Evolutionary conservation across 2,113 vertebrate species (phyloP).

Genomic region (Festucalex cinctus): DNA sequence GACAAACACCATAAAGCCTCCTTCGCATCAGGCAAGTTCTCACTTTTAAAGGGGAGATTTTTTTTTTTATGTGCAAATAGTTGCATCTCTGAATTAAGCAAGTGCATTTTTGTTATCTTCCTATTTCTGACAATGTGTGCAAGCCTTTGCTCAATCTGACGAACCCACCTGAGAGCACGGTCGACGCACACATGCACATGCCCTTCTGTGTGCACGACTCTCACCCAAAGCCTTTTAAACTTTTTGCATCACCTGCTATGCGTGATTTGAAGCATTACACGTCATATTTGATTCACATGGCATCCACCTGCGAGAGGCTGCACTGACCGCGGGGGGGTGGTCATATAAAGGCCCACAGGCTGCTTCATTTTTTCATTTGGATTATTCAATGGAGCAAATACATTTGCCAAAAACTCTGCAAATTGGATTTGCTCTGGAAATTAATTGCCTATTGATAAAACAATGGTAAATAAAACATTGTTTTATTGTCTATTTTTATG

Average conservation of each 20-base stretch:
- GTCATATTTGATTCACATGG: neutral
- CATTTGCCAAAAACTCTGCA: neutral
- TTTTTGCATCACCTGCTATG: no score
- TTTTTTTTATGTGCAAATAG: no score
- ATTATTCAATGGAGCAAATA: constrained; percentile 21
- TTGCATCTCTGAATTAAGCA: neutral
- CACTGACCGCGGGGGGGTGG: neutral
- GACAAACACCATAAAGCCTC: no score
- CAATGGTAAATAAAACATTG: neutral
- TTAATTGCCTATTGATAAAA: no score
- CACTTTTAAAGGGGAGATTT: no score
- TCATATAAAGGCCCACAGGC: neutral
- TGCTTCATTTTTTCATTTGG: neutral
- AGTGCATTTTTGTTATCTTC: neutral
- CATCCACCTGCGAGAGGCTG: neutral
- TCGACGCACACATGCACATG: no score
- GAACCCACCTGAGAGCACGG: neutral
- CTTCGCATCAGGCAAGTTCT: no score
- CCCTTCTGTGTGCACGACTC: no score
- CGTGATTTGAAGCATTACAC: neutral
- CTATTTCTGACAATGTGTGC: neutral
- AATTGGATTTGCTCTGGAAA: neutral
- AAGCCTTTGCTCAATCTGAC: neutral
- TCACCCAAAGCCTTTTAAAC: no score
- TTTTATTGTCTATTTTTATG: neutral